A percentile compares a stretch with the other conserved stretches of the same genome.
Evolutionary conservation across 1,140 invertebrate species (phyloP).

Genomic region (Andrena cerasifolii): DNA sequence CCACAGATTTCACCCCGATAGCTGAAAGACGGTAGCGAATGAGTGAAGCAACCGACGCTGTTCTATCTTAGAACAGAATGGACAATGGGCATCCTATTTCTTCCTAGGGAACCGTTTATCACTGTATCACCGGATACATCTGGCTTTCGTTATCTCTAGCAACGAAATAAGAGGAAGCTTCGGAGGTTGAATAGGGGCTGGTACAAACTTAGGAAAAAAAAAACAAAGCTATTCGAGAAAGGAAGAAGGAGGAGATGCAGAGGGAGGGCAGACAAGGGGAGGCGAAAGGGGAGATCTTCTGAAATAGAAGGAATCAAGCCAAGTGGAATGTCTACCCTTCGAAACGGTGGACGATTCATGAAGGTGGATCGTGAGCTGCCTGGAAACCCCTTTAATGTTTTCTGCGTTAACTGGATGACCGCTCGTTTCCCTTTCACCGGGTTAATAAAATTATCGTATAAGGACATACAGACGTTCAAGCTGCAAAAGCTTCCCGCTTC

Average conservation of each 20-base stretch:
- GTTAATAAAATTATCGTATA: conserved; percentile 42
- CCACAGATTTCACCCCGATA: background rate
- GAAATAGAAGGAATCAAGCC: conserved; percentile 45
- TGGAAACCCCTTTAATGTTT: conserved; percentile 29
- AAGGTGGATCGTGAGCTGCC: conserved; percentile 29
- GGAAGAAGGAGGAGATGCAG: background rate
- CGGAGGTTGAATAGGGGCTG: conserved; percentile 23
- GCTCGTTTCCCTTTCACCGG: conserved; percentile 25
- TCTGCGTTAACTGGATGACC: conserved; percentile 26
- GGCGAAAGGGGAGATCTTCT: conserved; percentile 13
- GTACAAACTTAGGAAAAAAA: conserved; percentile 28
- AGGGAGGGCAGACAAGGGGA: background rate
- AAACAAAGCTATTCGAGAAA: conserved; percentile 35
- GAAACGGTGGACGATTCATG: conserved; percentile 32
- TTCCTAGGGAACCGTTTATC: conserved; percentile 27
- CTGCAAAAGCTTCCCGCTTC: background rate
- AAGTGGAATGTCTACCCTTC: conserved; percentile 45
- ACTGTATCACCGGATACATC: conserved; percentile 40
- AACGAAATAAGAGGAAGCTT: conserved; percentile 39
- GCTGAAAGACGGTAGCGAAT: background rate
- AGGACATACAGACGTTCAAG: background rate
- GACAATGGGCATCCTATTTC: conserved; percentile 24
- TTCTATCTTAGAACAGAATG: background rate
- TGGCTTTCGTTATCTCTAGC: conserved; percentile 35
- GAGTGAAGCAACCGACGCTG: background rate